A percentile compares a stretch with the other conserved stretches of the same genome.
These are phyloP conservation scores for Ridgeia piscesae DNA, from an alignment of 1,140 invertebrate species.

Conservation along the genomic window DNA sequence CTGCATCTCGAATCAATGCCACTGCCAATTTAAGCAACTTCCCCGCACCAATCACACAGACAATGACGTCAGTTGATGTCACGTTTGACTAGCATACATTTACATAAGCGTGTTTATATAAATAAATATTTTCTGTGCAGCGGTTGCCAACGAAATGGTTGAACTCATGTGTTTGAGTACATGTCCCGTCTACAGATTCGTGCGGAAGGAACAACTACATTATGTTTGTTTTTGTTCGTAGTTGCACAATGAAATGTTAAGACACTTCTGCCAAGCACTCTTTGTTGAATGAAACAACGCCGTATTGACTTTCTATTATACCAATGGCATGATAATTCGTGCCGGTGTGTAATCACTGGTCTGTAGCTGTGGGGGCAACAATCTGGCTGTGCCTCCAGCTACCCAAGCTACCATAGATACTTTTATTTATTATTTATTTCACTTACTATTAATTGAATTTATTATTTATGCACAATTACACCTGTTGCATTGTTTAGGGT, in stretches of 20 bases:
- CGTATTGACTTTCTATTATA: neutral
- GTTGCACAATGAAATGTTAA: neutral
- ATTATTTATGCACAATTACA: constrained; percentile 1
- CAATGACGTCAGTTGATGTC: neutral
- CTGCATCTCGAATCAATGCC: no score
- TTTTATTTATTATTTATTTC: neutral
- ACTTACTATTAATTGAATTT: neutral
- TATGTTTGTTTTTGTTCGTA: neutral
- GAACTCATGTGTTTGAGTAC: neutral
- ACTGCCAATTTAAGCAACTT: neutral
- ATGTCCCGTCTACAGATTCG: neutral
- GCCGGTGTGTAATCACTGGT: no score
- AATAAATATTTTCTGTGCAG: neutral
- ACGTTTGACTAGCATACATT: neutral
- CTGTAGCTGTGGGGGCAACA: neutral
- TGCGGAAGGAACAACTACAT: neutral
- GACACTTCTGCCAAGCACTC: neutral
- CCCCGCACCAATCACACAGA: neutral
- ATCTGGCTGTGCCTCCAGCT: neutral
- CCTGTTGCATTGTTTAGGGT: neutral
- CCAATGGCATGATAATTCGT: neutral
- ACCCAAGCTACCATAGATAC: neutral
- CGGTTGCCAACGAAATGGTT: neutral
- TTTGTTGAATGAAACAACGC: neutral
- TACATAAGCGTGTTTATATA: neutral